phyloP scores from a whole-genome alignment of 2,888 invertebrate species.

The Clitarchus hookeri region DNA sequence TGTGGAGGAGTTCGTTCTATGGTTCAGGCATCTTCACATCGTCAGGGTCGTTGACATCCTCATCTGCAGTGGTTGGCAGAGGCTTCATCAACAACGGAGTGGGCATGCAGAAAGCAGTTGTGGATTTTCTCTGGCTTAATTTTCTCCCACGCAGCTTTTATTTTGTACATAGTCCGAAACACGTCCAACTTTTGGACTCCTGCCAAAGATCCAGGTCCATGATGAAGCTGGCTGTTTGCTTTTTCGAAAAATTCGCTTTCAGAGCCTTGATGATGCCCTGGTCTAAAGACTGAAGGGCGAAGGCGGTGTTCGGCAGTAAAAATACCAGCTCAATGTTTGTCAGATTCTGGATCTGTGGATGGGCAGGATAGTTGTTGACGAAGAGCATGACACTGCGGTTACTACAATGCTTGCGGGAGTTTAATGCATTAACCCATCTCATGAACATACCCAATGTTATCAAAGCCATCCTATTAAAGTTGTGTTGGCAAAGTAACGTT shows the following conservation, averaged over 20 bases:
- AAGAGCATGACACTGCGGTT: conserved; percentile 26
- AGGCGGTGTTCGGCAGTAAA: conserved; percentile 32
- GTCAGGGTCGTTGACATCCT: too few relatives aligned
- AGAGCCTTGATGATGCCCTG: conserved; percentile 25
- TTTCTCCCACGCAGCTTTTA: background rate
- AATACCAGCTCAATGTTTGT: conserved; percentile 21
- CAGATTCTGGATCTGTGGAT: conserved; percentile 26
- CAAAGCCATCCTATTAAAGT: too few relatives aligned
- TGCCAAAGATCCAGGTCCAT: background rate
- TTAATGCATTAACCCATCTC: background rate
- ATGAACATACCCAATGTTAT: too few relatives aligned
- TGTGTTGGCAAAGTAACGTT: too few relatives aligned
- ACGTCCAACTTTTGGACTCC: background rate
- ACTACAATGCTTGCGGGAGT: conserved; percentile 16
- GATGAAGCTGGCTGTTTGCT: background rate
- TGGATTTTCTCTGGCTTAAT: background rate
- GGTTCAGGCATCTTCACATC: background rate
- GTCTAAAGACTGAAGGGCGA: conserved; percentile 30
- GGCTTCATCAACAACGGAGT: background rate
- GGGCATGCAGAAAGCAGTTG: background rate
- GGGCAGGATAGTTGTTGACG: conserved; percentile 30
- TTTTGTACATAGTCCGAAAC: background rate
- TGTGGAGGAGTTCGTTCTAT: background rate
- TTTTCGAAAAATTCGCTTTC: background rate
- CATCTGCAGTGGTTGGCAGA: background rate